Conservation (phyloP, 2,888 invertebrate species). For the Acronicta psi region DNA sequence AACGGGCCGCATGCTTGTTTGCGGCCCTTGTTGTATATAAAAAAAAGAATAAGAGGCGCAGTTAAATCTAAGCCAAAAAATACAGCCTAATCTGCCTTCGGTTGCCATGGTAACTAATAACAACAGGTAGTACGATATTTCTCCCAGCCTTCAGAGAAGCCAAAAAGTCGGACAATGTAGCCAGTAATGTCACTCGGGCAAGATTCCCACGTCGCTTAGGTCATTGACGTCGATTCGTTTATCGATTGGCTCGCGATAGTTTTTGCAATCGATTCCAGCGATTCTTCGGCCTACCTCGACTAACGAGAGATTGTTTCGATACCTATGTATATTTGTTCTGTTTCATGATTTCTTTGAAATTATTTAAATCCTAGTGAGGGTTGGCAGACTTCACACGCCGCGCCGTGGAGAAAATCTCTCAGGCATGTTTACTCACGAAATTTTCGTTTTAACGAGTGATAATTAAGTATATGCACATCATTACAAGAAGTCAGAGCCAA, state of each 20-base stretch:
- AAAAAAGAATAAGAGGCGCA: no score
- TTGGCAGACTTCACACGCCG: no score
- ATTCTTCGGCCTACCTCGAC: slow-evolving; percentile 69
- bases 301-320: slow-evolving; percentile 69
- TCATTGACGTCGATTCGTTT: slow-evolving; percentile 74
- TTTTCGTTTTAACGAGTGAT: no score
- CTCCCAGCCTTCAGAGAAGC: slow-evolving; percentile 32
- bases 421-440: no score
- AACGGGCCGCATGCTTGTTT: no score
- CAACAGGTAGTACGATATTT: slow-evolving; percentile 24
- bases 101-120: neutral
- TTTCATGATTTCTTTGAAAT: slow-evolving; percentile 28
- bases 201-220: slow-evolving; percentile 84
- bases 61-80: no score
- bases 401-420: no score
- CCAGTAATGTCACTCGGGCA: slow-evolving; percentile 69
- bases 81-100: no score
- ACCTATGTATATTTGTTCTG: slow-evolving; percentile 22
- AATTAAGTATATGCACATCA: no score
- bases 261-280: slow-evolving; percentile 76
- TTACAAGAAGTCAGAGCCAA: no score
- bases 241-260: slow-evolving; percentile 73
- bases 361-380: neutral
- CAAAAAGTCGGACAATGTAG: slow-evolving; percentile 50
- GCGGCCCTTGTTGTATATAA: no score